Conservation (phyloP, 2,113 vertebrate genomes). For the Delphinus delphis region DNA sequence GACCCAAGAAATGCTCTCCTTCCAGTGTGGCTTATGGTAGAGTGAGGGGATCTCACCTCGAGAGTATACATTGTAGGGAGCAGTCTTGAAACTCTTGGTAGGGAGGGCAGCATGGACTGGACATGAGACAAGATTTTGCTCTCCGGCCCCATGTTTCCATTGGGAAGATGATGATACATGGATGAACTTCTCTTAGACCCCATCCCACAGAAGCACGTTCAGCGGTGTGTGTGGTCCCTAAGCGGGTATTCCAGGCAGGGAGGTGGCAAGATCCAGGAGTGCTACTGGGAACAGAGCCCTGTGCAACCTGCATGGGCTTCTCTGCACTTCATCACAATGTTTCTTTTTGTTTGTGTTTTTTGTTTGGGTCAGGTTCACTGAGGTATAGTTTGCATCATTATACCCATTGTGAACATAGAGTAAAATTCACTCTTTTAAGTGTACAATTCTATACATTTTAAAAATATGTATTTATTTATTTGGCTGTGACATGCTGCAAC, state of each 20-base stretch:
- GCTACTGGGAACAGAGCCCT: background rate
- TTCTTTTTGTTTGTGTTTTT: background rate
- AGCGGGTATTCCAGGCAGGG: background rate
- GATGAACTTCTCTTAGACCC: background rate
- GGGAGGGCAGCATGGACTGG: background rate
- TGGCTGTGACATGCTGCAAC: too few relatives aligned
- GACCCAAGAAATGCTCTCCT: background rate
- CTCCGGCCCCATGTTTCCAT: background rate
- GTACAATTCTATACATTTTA: too few relatives aligned
- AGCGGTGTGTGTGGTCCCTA: background rate
- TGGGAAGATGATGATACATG: background rate
- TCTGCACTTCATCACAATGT: too few relatives aligned
- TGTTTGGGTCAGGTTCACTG: background rate
- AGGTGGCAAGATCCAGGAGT: background rate
- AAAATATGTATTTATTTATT: too few relatives aligned
- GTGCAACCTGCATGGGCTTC: background rate
- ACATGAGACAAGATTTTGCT: background rate
- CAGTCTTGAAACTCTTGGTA: background rate
- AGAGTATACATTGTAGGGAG: too few relatives aligned
- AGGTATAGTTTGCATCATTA: background rate
- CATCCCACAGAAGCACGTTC: too few relatives aligned
- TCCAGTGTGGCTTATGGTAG: background rate
- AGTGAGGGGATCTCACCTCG: background rate
- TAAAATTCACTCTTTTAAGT: background rate
- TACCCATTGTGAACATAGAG: background rate